Percentiles rank a stretch among this genome's conserved stretches.
Conservation (phyloP, 1,140 invertebrate genomes). For the Chrysoperla carnea region DNA sequence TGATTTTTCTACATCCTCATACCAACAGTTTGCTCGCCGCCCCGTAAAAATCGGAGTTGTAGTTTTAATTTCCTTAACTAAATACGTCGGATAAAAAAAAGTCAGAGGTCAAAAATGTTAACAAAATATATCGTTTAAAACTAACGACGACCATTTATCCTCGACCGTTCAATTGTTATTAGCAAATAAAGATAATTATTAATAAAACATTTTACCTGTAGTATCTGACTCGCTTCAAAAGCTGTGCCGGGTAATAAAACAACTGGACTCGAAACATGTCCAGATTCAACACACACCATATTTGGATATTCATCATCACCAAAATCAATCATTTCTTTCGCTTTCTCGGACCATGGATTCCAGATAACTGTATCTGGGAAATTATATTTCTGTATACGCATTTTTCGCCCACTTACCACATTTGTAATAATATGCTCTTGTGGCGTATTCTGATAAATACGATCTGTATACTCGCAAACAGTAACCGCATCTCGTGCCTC, state of each 20-base stretch:
- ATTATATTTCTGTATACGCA: slow-evolving; percentile 85
- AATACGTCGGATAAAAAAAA: background rate
- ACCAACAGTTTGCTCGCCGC: too few species aligned
- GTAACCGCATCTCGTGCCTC: slow-evolving; percentile 78
- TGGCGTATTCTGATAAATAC: slow-evolving; percentile 83
- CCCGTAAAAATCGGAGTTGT: too few species aligned
- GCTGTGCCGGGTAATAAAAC: slow-evolving; percentile 70
- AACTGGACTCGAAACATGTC: slow-evolving; percentile 70
- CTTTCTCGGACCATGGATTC: slow-evolving; percentile 91
- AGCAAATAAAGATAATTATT: slow-evolving; percentile 10
- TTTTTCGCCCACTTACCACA: slow-evolving; percentile 77
- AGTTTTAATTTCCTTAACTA: too few species aligned
- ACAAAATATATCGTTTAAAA: background rate
- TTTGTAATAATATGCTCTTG: slow-evolving; percentile 85
- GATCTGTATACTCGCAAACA: slow-evolving; percentile 80
- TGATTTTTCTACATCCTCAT: too few species aligned
- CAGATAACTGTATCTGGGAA: slow-evolving; percentile 87
- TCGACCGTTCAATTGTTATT: background rate
- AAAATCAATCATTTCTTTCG: slow-evolving; percentile 82
- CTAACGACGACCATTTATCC: too few species aligned
- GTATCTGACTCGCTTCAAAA: slow-evolving; percentile 73
- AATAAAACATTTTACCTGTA: slow-evolving; percentile 61
- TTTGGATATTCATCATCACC: slow-evolving; percentile 89
- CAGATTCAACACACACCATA: slow-evolving; percentile 90
- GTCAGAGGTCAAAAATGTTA: background rate